Evolutionary conservation across 1,140 invertebrate genomes (phyloP), one percentile per base, ranked within the genome.

Genomic region (Micrasema longulum): DNA sequence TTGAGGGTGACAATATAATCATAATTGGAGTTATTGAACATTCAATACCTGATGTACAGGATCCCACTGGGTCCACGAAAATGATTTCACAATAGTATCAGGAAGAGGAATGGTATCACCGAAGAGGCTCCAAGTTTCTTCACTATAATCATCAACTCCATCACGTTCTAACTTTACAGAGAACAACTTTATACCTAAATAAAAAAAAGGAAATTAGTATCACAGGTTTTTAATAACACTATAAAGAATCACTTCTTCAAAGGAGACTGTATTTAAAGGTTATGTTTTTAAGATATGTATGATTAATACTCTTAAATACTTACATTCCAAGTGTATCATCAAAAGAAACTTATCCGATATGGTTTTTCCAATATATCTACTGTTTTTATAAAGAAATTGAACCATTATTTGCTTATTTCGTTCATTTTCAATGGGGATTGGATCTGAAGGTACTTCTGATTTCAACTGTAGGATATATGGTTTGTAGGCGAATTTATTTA

Each of bases 51-150:
- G 91, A 84, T 91, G 89, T 16, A 87, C 85, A 69, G 90, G 85
- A 80, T 94, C 91, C 92, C 92, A 94, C 75, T 95, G 92, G 0
- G 92, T 91, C 93, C 92, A 95, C 55, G 90, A 89, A 76, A 94
- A 94, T 35, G 86, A 87, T 77, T 89, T 88, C 0, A 92, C 90
- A 63, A 94, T 83, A 1, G 83, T 85, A 79, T 92, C 91, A 9
- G 86, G 85, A 47, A 85, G 85, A 1, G 90, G 78, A 20, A 87
- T 81, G 16, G 82, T 83, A 0, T 82, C 83, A 76, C 87, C 85
- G 71, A 88, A 82, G 71, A 88, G 81, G 10, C 79, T 81, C 86
- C 86, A 87, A 14, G 76, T 77, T 62, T 85, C 84, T 22, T 84
- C 81, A 26, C 81, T 77, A 4, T 81, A 80, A 78, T 81, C 83